phyloP scores from a whole-genome alignment of 1,140 invertebrate species.

The Venustaconcha ellipsiformis region DNA sequence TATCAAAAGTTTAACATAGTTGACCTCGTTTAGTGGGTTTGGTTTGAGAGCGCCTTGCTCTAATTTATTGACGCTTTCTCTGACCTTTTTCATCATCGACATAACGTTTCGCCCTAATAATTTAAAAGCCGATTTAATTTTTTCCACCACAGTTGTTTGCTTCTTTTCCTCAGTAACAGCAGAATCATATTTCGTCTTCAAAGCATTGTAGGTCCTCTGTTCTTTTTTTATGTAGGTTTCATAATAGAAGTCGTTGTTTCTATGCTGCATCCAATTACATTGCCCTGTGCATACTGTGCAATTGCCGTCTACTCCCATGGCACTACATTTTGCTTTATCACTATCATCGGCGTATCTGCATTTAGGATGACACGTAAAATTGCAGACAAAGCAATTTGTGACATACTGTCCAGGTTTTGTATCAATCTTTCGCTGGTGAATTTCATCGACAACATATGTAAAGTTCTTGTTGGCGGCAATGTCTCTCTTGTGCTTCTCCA shows the following conservation, averaged over 20 bases:
- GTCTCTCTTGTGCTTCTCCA: constrained; percentile 25
- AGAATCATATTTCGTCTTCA: constrained; percentile 6
- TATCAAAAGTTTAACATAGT: too few species aligned
- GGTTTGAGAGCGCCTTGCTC: too few species aligned
- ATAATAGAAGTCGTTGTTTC: constrained; percentile 22
- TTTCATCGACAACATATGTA: constrained; percentile 24
- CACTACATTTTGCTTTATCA: constrained; percentile 10
- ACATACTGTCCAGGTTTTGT: constrained; percentile 16
- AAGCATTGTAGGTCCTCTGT: constrained; percentile 18
- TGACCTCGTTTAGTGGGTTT: too few species aligned
- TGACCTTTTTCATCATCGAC: too few species aligned
- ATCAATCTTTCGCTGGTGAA: constrained; percentile 7
- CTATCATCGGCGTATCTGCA: constrained; percentile 14
- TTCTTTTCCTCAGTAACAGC: background rate
- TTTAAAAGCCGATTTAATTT: too few species aligned
- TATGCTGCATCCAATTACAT: constrained; percentile 28
- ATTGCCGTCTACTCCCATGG: constrained; percentile 10
- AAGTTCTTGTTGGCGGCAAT: constrained; percentile 37
- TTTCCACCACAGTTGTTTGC: too few species aligned
- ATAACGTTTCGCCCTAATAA: too few species aligned
- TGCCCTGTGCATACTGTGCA: constrained; percentile 23
- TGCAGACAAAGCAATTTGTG: constrained; percentile 36
- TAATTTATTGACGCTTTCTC: too few species aligned
- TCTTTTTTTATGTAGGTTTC: constrained; percentile 4
- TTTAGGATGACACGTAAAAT: constrained; percentile 36